Evolutionary conservation across 2,797 vertebrate species (phyloP), one percentile per base, ranked within the genome.

Genomic region (Odontamblyopus lacepedii): DNA sequence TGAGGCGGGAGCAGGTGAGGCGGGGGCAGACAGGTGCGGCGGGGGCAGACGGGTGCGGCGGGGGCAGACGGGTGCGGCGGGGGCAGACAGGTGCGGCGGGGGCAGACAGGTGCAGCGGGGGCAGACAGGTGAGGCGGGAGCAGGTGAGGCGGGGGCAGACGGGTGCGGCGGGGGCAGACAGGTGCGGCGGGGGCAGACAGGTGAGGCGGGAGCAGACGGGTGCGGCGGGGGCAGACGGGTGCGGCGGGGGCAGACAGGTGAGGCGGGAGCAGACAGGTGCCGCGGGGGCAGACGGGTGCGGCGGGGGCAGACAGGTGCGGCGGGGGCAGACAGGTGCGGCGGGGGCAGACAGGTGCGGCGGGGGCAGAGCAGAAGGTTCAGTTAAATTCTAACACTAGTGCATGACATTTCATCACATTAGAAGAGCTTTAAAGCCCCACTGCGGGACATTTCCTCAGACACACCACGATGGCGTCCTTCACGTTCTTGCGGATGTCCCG

Each of bases 401-500:
- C 32, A 35, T 7, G 6, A 35, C 32, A 35, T 35, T 35, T 35
- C 5, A 35, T 35, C 32, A 35, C 32, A 35, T 35, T 35, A 35
- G 32, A 35, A 35, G 3, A 35, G 32, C 23, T 23, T 44, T 44
- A 48, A 48, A 48, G 44, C 44, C 44, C 13, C 44, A 16, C 3
- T 48, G 13, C 3, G 13, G 44, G 11, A 15, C 44, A 48, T 48
- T 48, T 48, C 44, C 12, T 48, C 2, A 16, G 44, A 92, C 97
- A 94, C 90, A 99, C 98, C 95, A 98, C 97, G 27, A 99, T 97
- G 53, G 98, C 98, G 71, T 99, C 98, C 93, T 98, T 99, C 85
- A 98, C 96, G 76, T 99, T 99, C 94, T 98, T 99, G 90, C 97
- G 94, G 89, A 99, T 99, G 93, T 99, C 98, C 90, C 96, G 95